Conservation (phyloP, 2,113 vertebrate genomes). For the Onychostoma macrolepis region DNA sequence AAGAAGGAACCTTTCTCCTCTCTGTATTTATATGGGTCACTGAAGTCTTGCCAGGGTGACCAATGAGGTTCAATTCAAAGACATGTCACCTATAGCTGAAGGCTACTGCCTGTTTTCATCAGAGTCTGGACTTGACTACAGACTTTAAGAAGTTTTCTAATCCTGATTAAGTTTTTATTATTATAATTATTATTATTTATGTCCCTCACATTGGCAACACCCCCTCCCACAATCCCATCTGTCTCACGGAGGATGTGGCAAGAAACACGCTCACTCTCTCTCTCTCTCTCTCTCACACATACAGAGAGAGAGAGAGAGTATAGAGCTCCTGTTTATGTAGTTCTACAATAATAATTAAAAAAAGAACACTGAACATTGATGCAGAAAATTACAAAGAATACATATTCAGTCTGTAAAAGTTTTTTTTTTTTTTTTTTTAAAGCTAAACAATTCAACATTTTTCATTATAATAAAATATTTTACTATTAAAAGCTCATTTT, state of each 20-base stretch:
- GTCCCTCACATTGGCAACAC: constrained; percentile 6
- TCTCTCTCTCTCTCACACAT: too few species aligned
- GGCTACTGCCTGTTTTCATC: constrained; percentile 18
- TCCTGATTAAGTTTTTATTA: constrained; percentile 5
- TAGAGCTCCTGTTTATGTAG: not conserved
- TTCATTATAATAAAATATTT: too few species aligned
- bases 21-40: constrained; percentile 54
- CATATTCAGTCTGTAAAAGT: too few species aligned
- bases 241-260: not conserved
- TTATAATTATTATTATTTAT: constrained; percentile 11
- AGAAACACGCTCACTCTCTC: not conserved
- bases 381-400: too few species aligned
- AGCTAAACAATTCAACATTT: too few species aligned
- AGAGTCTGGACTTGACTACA: constrained; percentile 31
- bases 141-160: constrained; percentile 44
- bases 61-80: constrained; percentile 42
- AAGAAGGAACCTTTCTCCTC: constrained; percentile 47
- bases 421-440: too few species aligned
- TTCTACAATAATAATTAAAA: too few species aligned
- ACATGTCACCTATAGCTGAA: constrained; percentile 44
- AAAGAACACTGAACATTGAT: too few species aligned
- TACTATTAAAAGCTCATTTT: too few species aligned
- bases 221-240: constrained; percentile 24
- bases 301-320: not conserved
- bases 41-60: constrained; percentile 50